phyloP scores from a whole-genome alignment of 2,888 invertebrate species.

The Bembecia ichneumoniformis region DNA sequence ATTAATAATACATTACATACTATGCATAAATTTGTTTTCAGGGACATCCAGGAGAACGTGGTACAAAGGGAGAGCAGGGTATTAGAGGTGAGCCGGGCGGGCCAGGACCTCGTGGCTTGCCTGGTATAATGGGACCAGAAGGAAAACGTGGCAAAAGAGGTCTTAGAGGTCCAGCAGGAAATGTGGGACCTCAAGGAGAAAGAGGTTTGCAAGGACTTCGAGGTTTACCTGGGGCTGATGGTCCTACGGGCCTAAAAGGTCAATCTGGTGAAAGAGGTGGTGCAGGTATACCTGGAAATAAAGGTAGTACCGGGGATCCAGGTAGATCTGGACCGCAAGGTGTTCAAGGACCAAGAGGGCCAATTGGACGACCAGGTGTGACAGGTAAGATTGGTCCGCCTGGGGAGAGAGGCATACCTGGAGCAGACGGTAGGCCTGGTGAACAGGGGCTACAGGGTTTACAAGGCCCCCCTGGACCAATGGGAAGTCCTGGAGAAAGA shows the following conservation, averaged over 20 bases:
- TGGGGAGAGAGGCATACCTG: slow-evolving; percentile 82
- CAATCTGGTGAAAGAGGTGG: slow-evolving; percentile 80
- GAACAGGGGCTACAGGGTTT: slow-evolving; percentile 85
- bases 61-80: slow-evolving; percentile 84
- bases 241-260: slow-evolving; percentile 82
- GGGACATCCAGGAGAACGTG: slow-evolving; percentile 85
- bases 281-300: slow-evolving; percentile 59
- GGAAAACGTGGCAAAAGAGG: slow-evolving; percentile 88
- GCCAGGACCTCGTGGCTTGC: slow-evolving; percentile 81
- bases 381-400: slow-evolving; percentile 79
- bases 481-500: slow-evolving; percentile 84
- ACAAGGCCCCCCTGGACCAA: slow-evolving; percentile 83
- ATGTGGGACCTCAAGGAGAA: slow-evolving; percentile 81
- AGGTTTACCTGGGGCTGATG: slow-evolving; percentile 84
- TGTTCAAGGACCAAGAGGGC: slow-evolving; percentile 74
- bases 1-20: too few species aligned
- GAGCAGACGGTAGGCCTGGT: slow-evolving; percentile 89
- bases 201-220: slow-evolving; percentile 76
- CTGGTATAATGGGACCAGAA: slow-evolving; percentile 81
- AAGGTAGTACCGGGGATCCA: slow-evolving; percentile 75
- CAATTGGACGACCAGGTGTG: slow-evolving; percentile 78
- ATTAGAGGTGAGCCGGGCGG: slow-evolving; percentile 82
- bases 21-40: slow-evolving; percentile 22
- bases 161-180: slow-evolving; percentile 81
- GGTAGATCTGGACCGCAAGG: slow-evolving; percentile 80